These are phyloP conservation scores for Phocides pigmalion DNA, from an alignment of 1,140 invertebrate genomes.

Conservation along the genomic window DNA sequence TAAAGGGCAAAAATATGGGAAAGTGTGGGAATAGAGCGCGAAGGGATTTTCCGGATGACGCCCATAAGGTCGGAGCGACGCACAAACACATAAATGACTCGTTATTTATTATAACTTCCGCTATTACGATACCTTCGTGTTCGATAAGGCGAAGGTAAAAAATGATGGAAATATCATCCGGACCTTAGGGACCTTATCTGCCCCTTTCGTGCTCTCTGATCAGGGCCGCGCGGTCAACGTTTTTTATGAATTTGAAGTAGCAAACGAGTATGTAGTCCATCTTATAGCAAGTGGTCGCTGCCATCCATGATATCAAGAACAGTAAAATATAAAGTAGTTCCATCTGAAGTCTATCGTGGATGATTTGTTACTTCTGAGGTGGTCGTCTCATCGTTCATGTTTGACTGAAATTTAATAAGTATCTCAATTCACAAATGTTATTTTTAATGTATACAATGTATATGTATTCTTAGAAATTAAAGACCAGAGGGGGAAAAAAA, in stretches of 20 bases:
- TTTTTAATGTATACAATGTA: too few relatives aligned
- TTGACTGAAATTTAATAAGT: too few relatives aligned
- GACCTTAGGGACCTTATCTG: constrained; percentile 1
- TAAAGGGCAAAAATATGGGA: constrained; percentile 7
- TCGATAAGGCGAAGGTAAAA: constrained; percentile 13
- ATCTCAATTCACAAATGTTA: too few relatives aligned
- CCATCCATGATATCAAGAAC: too few relatives aligned
- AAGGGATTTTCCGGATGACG: constrained; percentile 27
- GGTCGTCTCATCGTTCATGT: too few relatives aligned
- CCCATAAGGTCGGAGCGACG: not conserved
- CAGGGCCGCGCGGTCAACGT: not conserved
- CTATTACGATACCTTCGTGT: not conserved
- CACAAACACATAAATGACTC: constrained; percentile 23
- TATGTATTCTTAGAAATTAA: too few relatives aligned
- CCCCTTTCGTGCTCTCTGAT: not conserved
- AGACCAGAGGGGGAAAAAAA: too few relatives aligned
- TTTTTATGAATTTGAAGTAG: not conserved
- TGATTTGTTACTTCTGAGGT: too few relatives aligned
- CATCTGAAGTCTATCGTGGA: too few relatives aligned
- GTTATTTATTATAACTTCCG: constrained; percentile 28
- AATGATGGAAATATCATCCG: constrained; percentile 6
- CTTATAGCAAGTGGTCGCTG: too few relatives aligned
- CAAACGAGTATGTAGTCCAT: too few relatives aligned
- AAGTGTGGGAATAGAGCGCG: not conserved
- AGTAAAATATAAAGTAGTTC: too few relatives aligned